phyloP scores from a whole-genome alignment of 2,888 invertebrate species.

The Hoplodrina blanda region DNA sequence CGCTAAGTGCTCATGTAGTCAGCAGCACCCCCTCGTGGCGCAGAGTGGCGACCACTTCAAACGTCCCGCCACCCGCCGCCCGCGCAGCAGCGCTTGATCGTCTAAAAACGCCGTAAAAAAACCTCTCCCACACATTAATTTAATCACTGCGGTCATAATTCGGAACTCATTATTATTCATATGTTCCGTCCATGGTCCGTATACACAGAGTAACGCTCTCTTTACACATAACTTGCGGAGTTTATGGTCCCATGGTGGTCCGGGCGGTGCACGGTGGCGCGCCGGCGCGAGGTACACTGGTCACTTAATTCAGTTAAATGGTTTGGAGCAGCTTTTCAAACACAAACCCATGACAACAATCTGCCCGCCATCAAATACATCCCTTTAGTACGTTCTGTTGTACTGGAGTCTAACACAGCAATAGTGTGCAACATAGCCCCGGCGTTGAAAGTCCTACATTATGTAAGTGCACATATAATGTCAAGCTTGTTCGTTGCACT shows the following conservation, averaged over 20 bases:
- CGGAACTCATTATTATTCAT: constrained; percentile 53
- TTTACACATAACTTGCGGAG: constrained; percentile 46
- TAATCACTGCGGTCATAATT: constrained; percentile 35
- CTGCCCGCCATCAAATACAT: no score
- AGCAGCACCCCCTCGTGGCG: background rate
- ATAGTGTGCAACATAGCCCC: no score
- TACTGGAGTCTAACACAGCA: no score
- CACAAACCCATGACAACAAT: no score
- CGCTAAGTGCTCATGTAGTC: background rate
- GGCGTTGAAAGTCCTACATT: no score
- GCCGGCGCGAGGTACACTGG: no score
- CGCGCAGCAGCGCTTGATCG: background rate
- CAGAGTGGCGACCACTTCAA: background rate
- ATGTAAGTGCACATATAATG: no score
- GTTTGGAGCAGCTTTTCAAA: no score
- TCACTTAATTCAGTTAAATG: no score
- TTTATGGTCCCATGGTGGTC: constrained; percentile 28
- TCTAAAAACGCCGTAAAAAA: constrained; percentile 23
- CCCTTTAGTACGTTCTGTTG: no score
- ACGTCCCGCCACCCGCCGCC: no score
- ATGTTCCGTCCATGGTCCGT: constrained; percentile 13
- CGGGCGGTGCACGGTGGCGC: constrained; percentile 2
- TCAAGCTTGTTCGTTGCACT: no score
- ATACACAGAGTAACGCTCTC: constrained; percentile 19
- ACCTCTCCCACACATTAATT: constrained; percentile 4